Conservation (phyloP, 2,113 vertebrate species). For the Podarcis cretensis region DNA sequence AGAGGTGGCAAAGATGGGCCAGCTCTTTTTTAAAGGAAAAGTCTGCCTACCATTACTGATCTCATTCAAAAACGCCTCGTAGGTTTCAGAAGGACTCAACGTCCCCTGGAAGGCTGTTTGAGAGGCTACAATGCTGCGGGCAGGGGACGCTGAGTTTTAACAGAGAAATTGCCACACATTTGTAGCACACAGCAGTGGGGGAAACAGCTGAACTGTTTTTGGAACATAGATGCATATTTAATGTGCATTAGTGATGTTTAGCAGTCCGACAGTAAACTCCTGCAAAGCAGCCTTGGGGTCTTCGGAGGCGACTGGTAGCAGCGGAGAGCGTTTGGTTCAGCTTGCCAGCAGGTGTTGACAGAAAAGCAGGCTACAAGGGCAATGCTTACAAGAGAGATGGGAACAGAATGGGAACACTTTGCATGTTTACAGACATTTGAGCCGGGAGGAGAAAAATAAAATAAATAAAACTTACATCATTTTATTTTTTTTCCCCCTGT, state of each 20-base stretch:
- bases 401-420: background rate
- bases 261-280: conserved; percentile 10
- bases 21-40: background rate
- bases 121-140: background rate
- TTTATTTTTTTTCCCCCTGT: background rate
- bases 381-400: conserved; percentile 1
- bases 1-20: background rate
- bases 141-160: background rate
- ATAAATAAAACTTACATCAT: background rate
- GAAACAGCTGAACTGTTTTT: background rate
- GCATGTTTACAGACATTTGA: conserved; percentile 13
- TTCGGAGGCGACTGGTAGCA: conserved; percentile 1
- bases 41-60: background rate
- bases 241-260: conserved; percentile 19
- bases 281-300: background rate
- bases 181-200: background rate
- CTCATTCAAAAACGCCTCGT: background rate
- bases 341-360: conserved; percentile 32
- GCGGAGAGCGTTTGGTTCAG: background rate
- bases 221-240: conserved; percentile 21
- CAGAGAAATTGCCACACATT: background rate
- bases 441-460: background rate
- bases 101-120: background rate
- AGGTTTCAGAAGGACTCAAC: background rate
- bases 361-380: background rate